These are phyloP conservation scores for Hippocampus guttulatus DNA, from an alignment of 2,113 vertebrate genomes.

Conservation along the genomic window DNA sequence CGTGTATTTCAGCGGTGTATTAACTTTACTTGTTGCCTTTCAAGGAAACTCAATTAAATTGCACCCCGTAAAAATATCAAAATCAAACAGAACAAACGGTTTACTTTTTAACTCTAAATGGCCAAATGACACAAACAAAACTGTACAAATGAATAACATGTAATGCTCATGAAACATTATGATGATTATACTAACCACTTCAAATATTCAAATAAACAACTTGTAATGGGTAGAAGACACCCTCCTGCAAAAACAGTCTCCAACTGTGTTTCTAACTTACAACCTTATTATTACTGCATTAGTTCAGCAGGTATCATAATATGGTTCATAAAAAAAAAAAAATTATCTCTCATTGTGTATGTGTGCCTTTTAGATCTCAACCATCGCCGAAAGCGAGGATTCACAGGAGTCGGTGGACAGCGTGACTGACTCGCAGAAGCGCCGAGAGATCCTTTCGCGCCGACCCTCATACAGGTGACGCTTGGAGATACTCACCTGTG, in stretches of 20 bases:
- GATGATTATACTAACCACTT: too few relatives aligned
- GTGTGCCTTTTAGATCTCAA: constrained; percentile 80
- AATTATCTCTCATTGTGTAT: too few relatives aligned
- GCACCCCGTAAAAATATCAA: too few relatives aligned
- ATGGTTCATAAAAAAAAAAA: constrained; percentile 25
- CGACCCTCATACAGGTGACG: constrained; percentile 92
- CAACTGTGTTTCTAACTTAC: neutral
- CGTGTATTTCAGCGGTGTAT: too few relatives aligned
- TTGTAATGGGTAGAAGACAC: neutral
- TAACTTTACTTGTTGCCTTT: too few relatives aligned
- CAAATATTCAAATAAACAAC: too few relatives aligned
- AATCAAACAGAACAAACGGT: too few relatives aligned
- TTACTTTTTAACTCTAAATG: too few relatives aligned
- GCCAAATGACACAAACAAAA: too few relatives aligned
- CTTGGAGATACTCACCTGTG: neutral
- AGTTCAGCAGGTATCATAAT: neutral
- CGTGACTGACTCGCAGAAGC: constrained; percentile 94
- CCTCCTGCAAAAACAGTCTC: neutral
- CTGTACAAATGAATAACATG: too few relatives aligned
- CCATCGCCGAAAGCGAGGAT: constrained; percentile 96
- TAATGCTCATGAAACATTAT: too few relatives aligned
- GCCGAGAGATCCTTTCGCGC: constrained; percentile 95
- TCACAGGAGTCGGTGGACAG: constrained; percentile 99
- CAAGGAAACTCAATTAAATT: too few relatives aligned
- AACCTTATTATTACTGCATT: neutral